Percentiles rank a stretch among this genome's conserved stretches.
Conservation (phyloP, 2,113 vertebrate species). For the Pterocles orientalis region DNA sequence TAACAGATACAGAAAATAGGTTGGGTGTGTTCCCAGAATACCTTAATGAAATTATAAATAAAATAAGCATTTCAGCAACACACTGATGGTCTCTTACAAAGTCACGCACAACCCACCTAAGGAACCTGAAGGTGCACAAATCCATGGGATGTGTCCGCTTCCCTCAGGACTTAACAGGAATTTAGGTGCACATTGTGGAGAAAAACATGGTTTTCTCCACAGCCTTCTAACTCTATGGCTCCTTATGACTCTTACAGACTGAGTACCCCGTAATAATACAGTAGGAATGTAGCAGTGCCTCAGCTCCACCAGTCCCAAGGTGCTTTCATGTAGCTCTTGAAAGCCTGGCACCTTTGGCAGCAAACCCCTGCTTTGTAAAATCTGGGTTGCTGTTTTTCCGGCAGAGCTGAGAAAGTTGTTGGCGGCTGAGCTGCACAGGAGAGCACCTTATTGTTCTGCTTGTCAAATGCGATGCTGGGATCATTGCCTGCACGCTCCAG, state of each 20-base stretch:
- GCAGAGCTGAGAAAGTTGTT: background rate
- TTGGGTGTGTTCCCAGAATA: conserved; percentile 4
- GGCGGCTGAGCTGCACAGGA: background rate
- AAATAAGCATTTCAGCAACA: background rate
- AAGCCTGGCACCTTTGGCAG: background rate
- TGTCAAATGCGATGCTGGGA: background rate
- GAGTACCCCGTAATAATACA: background rate
- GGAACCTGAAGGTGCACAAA: no score
- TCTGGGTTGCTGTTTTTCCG: background rate
- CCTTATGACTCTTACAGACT: background rate
- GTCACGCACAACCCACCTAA: background rate
- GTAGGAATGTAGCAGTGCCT: background rate
- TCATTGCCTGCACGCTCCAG: background rate
- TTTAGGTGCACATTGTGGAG: background rate
- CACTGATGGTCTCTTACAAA: background rate
- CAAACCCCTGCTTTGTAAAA: background rate
- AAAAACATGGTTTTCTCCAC: background rate
- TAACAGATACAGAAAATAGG: background rate
- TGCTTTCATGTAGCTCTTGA: background rate
- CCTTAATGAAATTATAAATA: background rate
- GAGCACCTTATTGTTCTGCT: conserved; percentile 18
- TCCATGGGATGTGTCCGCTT: background rate
- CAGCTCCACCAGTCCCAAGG: background rate
- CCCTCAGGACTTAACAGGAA: background rate
- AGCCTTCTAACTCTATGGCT: background rate